phyloP scores from a whole-genome alignment of 1,140 invertebrate genomes.

The Lithobius niger region DNA sequence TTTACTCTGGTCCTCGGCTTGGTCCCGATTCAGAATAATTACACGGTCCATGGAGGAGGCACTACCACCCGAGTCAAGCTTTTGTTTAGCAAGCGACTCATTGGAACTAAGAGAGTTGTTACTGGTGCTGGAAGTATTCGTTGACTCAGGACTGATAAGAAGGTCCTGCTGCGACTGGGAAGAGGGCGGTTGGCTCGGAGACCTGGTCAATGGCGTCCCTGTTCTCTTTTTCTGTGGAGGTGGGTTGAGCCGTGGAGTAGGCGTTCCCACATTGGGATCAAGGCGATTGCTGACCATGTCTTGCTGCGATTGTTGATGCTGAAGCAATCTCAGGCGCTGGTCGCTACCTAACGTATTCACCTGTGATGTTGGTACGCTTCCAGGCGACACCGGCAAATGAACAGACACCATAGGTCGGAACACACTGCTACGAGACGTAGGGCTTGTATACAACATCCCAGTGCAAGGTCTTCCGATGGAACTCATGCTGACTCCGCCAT shows the following conservation, averaged over 20 bases:
- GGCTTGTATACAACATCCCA: neutral
- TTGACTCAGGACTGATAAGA: conserved; percentile 15
- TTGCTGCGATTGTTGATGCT: too few species aligned
- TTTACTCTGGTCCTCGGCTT: neutral
- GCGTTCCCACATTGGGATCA: neutral
- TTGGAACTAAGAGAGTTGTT: conserved; percentile 10
- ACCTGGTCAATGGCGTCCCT: neutral
- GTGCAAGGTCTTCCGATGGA: neutral
- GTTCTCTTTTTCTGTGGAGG: conserved; percentile 4
- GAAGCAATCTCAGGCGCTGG: too few species aligned
- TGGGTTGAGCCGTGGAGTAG: conserved; percentile 6
- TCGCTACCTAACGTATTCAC: too few species aligned
- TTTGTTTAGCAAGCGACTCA: conserved; percentile 4
- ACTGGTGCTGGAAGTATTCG: conserved; percentile 15
- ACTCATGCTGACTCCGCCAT: neutral
- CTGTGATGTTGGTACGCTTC: too few species aligned
- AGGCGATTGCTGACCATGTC: neutral
- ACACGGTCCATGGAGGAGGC: neutral
- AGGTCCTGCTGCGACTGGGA: conserved; percentile 12
- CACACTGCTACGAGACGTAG: neutral
- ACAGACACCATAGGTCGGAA: neutral
- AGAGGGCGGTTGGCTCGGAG: conserved; percentile 13
- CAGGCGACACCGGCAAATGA: too few species aligned
- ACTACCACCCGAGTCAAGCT: neutral
- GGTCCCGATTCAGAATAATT: neutral